Base-by-base conservation (phyloP, 2,797 vertebrate genomes). In the Crocidura indochinensis region DNA sequence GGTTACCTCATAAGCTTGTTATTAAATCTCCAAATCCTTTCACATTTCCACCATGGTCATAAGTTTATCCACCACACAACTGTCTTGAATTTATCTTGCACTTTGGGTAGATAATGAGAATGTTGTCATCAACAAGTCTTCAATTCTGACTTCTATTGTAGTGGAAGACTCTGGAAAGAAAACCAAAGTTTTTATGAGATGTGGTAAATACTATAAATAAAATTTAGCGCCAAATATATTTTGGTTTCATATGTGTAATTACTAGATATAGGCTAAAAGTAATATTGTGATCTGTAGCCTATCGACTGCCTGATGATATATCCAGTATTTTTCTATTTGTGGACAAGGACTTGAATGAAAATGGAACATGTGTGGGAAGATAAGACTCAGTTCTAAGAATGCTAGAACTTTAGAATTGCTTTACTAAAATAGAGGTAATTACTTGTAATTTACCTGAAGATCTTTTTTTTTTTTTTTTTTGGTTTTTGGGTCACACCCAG, bases 181-280 rank as follows among this genome's bases (percentile, higher is more conserved):
- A 93, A 60, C 68, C 31, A 79, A 80, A 93, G 38, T 19, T 93
- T 91, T 87, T 80, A 86, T 87, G 60, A 86, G 47, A 2, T 68
- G 22, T 86, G 24, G 65, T 78, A 84, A 93, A 60, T 88, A n/a
- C 15, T 82, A 1, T 14, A 86, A 74, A 86, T 90, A 82, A n/a
- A 82, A 87, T 69, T 86, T 86, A 92, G 29, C 62, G 78, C 27
- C 79, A n/a, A 60, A 8, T 84, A 17, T 64, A 49, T 79, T 91
- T 92, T 80, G 11, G 31, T 83, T 86, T 94, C 84, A 3, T 83
- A 38, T 77, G 44, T 83, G 38, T 1, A 81, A 7, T 90, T 93
- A 80, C 49, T 91, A 79, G 76, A 76, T 92, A 69, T 56, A 72
- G 46, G 19, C 47, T 73, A 89, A 91, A 91, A 85, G 78, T 83